Evolutionary conservation across 35 echinoderm and acorn worm species (phyloP), one percentile per base, ranked within the genome.

Genomic region (Lytechinus variegatus): DNA sequence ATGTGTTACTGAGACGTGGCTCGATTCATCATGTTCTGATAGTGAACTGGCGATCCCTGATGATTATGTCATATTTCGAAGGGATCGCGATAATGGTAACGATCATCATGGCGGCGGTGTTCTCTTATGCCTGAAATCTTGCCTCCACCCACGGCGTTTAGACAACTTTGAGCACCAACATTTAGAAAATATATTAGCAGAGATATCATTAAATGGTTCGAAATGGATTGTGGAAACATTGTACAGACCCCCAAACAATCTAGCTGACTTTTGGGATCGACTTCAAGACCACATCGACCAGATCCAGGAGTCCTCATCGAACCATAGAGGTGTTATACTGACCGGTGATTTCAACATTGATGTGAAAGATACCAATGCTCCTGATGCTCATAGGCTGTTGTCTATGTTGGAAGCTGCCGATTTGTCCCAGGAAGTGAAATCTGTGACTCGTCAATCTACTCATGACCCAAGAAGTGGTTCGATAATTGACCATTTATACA

Each of bases 51-150:
- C 91, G 7, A 92, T 92, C 51, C 91, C 91, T 11, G 54, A 92
- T 92, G 91, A 92, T 4, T 92, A 92, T 92, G 91, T 92, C 28
- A 92, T 92, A 54, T 92, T 92, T 55, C 91, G 91, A 54, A 52
- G 91, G 19, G 91, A 92, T 54, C 91, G 91, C 55, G 58, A 61
- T 6, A 8, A 9, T 61, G 58, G 10, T 61, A 61, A 61, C 16
- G 91, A 92, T n/a, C 9, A 54, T 3, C 51, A 10, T 92, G 5
- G 9, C 8, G 91, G 91, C 55, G 91, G 91, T 54, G 91, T 92
- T 27, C 8, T 92, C 19, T 13, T 92, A 53, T 92, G 91, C 91
- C 27, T 92, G 4, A 92, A 55, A 53, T 54, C 91, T 14, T 55
- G 24, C 19, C 52, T 92, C 5, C 10, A 55, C 91, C 91, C 91